Conservation (phyloP, 2,888 invertebrate genomes). For the Agrotis exclamationis region DNA sequence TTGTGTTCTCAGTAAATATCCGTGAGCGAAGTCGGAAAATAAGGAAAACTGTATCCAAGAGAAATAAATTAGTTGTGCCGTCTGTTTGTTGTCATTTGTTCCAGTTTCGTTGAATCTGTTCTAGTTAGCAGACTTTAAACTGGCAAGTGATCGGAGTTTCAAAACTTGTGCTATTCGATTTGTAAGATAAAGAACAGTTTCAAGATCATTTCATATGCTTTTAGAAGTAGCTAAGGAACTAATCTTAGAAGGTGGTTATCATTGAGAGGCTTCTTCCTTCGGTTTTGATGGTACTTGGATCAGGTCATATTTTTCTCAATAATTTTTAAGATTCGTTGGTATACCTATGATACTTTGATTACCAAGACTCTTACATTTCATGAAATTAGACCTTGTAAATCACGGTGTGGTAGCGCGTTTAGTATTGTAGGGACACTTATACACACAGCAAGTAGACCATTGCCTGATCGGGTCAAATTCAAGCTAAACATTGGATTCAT, state of each 20-base stretch:
- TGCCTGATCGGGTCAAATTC: too few species aligned
- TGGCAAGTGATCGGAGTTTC: conserved; percentile 12
- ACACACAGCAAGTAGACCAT: neutral
- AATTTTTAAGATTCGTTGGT: too few species aligned
- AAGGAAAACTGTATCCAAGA: conserved; percentile 40
- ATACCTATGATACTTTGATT: too few species aligned
- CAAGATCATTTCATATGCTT: neutral
- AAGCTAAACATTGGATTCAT: too few species aligned
- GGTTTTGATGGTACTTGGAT: neutral
- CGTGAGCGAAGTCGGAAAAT: conserved; percentile 23
- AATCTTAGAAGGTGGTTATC: neutral
- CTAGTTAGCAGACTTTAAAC: conserved; percentile 21
- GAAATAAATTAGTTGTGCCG: conserved; percentile 36
- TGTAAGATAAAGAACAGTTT: conserved; percentile 4
- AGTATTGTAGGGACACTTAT: too few species aligned
- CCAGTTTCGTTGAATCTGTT: conserved; percentile 43
- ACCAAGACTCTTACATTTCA: too few species aligned
- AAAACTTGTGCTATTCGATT: conserved; percentile 20
- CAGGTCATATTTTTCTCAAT: too few species aligned
- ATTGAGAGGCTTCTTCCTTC: neutral
- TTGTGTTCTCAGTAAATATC: conserved; percentile 47
- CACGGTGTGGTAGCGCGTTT: too few species aligned
- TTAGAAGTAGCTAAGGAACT: neutral
- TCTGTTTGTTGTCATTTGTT: conserved; percentile 27
- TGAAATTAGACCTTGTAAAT: too few species aligned